Evolutionary conservation across 2,113 vertebrate species (phyloP).

Genomic region (Porphyrio hochstetteri): DNA sequence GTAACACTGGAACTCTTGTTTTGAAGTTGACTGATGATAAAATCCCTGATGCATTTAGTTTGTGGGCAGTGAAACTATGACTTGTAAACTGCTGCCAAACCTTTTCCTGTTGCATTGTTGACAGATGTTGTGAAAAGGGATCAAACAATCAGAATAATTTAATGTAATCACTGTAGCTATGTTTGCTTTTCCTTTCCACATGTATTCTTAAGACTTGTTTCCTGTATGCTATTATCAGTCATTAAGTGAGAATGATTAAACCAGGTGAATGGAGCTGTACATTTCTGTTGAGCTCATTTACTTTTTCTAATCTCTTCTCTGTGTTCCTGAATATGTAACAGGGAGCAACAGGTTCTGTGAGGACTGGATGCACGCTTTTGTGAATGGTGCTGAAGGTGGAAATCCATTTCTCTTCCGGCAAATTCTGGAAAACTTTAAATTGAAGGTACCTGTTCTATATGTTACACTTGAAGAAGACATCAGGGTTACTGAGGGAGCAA

Average conservation of each 20-base stretch:
- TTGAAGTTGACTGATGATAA: background rate
- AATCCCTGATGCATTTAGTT: background rate
- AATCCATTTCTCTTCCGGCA: constrained; percentile 95
- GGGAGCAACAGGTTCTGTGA: constrained; percentile 95
- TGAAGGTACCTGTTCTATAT: constrained; percentile 84
- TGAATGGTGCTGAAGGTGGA: constrained; percentile 86
- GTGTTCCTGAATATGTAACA: constrained; percentile 56
- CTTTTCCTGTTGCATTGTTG: background rate
- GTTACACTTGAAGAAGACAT: background rate
- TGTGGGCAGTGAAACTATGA: background rate
- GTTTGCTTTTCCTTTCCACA: background rate
- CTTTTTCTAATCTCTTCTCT: background rate
- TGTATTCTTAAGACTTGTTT: background rate
- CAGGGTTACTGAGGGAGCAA: background rate
- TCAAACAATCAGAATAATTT: background rate
- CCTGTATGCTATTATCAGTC: background rate
- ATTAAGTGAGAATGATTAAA: background rate
- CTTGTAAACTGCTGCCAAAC: background rate
- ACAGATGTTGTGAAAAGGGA: background rate
- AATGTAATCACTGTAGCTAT: background rate
- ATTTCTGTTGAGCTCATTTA: background rate
- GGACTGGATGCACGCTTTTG: constrained; percentile 93
- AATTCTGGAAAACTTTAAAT: constrained; percentile 97
- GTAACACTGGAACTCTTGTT: background rate
- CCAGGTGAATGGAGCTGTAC: background rate